phyloP scores from a whole-genome alignment of 2,113 vertebrate genomes.

The Tragelaphus scriptus region DNA sequence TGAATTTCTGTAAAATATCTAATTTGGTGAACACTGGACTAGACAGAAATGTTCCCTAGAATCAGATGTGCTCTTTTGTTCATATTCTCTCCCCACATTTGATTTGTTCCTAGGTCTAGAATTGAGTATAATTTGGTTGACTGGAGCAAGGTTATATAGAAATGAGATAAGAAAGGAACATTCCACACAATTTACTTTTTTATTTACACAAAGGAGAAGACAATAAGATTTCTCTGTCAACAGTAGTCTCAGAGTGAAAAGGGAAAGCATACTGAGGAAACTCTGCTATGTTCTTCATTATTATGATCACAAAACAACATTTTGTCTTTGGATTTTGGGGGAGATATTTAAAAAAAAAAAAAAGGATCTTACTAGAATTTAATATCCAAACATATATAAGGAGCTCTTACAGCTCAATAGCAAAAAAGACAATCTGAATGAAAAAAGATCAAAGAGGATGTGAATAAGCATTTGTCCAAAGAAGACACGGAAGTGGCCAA shows the following conservation, averaged over 20 bases:
- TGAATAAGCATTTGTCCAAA: not conserved
- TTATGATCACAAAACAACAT: not conserved
- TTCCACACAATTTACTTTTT: not conserved
- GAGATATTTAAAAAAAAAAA: not conserved
- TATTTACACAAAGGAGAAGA: not conserved
- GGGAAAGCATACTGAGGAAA: not conserved
- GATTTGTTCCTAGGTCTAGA: not conserved
- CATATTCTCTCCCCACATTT: not conserved
- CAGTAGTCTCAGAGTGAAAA: not conserved
- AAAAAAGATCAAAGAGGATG: not conserved
- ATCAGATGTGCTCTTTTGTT: not conserved
- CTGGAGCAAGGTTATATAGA: not conserved
- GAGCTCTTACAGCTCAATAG: not conserved
- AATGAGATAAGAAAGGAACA: not conserved
- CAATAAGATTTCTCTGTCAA: not conserved
- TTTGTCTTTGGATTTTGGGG: not conserved
- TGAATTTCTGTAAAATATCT: slow-evolving; percentile 12
- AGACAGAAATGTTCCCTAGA: not conserved
- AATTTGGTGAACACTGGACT: not conserved
- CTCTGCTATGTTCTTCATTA: not conserved
- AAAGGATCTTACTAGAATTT: not conserved
- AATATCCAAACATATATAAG: not conserved
- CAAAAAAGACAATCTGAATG: not conserved
- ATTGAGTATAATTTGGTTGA: not conserved
- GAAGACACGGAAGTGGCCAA: not conserved